Conservation (phyloP, 2,113 vertebrate species). For the Anolis carolinensis region DNA sequence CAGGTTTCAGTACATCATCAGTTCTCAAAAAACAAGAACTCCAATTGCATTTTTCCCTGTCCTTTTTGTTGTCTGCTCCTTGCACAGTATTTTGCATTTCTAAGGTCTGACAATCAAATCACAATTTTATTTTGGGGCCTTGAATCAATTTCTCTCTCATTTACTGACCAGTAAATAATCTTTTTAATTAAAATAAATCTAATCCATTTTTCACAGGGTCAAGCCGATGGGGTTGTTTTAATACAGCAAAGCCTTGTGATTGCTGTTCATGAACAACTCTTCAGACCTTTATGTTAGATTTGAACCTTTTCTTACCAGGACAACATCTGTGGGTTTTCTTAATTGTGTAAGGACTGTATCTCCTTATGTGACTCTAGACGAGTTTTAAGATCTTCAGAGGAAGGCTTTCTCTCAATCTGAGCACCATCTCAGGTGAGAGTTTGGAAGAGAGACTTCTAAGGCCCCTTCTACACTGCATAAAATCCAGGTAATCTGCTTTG, state of each 20-base stretch:
- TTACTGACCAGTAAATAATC: conserved; percentile 8
- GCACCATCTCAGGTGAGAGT: too few species aligned
- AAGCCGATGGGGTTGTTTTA: background rate
- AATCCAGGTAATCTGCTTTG: too few species aligned
- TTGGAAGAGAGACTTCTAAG: too few species aligned
- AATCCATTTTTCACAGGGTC: background rate
- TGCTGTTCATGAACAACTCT: background rate
- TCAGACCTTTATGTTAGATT: background rate
- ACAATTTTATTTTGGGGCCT: background rate
- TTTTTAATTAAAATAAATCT: conserved; percentile 32
- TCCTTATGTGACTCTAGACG: too few species aligned
- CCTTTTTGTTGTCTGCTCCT: background rate
- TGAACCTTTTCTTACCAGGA: background rate
- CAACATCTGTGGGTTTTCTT: too few species aligned
- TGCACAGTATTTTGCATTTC: conserved; percentile 36
- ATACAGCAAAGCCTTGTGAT: background rate
- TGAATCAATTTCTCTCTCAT: conserved; percentile 7
- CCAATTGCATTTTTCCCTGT: background rate
- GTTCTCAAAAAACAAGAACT: conserved; percentile 14
- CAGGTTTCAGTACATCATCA: conserved; percentile 12
- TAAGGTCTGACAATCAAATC: fast-evolving
- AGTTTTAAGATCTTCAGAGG: too few species aligned
- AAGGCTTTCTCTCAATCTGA: too few species aligned
- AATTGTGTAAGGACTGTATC: too few species aligned
- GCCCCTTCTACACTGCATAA: too few species aligned